Percentiles rank a stretch among this genome's conserved stretches.
phyloP scores from a whole-genome alignment of 1,140 invertebrate species.

The Physella acuta region DNA sequence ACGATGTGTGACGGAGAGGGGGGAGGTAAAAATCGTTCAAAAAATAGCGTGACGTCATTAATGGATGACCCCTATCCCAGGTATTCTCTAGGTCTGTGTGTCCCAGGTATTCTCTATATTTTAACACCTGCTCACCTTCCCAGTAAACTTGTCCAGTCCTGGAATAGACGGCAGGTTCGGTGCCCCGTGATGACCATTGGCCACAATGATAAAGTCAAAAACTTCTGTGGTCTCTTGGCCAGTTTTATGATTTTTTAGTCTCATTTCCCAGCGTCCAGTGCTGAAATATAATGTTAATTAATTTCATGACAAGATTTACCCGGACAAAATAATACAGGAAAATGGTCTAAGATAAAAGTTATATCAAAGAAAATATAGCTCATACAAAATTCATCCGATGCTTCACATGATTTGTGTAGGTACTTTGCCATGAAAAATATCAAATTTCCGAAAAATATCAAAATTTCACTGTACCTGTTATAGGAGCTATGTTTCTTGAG shows the following conservation, averaged over 20 bases:
- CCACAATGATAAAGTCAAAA: slow-evolving; percentile 53
- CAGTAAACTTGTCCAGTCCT: slow-evolving; percentile 59
- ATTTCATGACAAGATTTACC: no score
- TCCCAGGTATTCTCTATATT: no score
- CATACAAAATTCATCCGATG: no score
- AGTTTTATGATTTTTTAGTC: slow-evolving; percentile 25
- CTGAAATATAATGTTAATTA: no score
- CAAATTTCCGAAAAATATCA: not conserved
- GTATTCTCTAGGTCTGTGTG: no score
- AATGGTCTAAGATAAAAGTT: no score
- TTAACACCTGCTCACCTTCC: slow-evolving; percentile 39
- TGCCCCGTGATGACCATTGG: slow-evolving; percentile 56
- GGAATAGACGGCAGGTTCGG: slow-evolving; percentile 53
- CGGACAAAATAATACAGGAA: no score
- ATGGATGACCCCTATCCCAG: no score
- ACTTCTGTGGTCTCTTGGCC: slow-evolving; percentile 38
- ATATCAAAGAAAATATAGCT: no score
- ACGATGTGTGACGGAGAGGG: no score
- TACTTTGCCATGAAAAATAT: slow-evolving; percentile 1
- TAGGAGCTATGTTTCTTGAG: slow-evolving; percentile 19
- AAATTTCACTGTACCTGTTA: slow-evolving; percentile 17
- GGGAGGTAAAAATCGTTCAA: not conserved
- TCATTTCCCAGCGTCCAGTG: slow-evolving; percentile 28
- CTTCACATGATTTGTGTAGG: no score
- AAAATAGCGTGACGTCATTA: no score